A percentile compares a stretch with the other conserved stretches of the same genome.
Conservation (phyloP, 2,797 vertebrate genomes). For the Sciurus vulgaris region DNA sequence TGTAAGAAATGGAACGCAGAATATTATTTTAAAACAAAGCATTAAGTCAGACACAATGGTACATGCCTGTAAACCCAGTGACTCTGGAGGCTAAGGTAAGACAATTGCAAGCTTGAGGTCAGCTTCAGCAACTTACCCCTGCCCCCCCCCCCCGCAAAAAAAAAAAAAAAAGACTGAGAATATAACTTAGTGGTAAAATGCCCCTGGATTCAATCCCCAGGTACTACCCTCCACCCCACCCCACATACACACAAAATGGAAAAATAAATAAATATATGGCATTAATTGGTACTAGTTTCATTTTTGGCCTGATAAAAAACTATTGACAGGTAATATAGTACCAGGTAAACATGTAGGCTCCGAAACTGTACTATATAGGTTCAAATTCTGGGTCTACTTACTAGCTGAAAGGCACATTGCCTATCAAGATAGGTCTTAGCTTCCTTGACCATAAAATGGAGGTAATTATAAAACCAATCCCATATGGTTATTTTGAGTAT, state of each 20-base stretch:
- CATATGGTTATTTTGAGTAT: neutral
- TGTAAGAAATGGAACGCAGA: conserved; percentile 20
- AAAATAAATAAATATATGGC: neutral
- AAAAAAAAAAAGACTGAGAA: too few species aligned
- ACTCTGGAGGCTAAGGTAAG: too few species aligned
- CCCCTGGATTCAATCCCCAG: too few species aligned
- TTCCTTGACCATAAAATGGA: conserved; percentile 25
- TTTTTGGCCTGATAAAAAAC: neutral
- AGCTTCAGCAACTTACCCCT: too few species aligned
- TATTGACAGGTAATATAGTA: neutral
- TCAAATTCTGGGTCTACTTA: conserved; percentile 8
- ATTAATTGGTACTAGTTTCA: neutral
- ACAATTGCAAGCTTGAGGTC: too few species aligned
- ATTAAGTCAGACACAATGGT: neutral
- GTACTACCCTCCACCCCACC: too few species aligned
- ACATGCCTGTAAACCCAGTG: too few species aligned
- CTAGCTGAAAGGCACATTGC: neutral
- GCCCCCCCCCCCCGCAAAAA: too few species aligned
- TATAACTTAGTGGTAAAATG: too few species aligned
- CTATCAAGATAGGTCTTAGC: neutral
- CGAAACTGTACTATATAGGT: neutral
- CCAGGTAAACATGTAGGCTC: neutral
- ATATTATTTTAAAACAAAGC: conserved; percentile 5
- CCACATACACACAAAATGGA: too few species aligned
- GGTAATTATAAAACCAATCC: conserved; percentile 13